Percentiles rank a stretch among this genome's conserved stretches.
Conservation (phyloP, 2,888 invertebrate species). For the Hetaerina titia region DNA sequence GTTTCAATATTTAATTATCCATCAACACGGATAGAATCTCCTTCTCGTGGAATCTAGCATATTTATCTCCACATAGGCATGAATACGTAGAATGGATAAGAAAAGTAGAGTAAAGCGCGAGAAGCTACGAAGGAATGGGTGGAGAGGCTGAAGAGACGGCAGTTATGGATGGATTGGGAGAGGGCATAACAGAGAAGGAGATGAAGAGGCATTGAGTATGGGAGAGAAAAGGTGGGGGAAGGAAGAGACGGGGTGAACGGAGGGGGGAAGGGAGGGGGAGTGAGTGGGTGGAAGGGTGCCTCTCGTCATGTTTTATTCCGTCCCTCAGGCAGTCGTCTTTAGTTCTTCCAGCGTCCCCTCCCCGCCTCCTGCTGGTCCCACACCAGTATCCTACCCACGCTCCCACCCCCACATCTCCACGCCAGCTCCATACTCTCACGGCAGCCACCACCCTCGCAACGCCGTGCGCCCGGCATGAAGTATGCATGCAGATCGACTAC, state of each 20-base stretch:
- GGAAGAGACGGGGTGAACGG: not conserved
- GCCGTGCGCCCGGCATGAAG: slow-evolving; percentile 52
- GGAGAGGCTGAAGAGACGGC: not conserved
- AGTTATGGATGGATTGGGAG: slow-evolving; percentile 53
- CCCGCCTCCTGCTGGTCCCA: not conserved
- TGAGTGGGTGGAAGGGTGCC: not conserved
- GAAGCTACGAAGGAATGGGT: not conserved
- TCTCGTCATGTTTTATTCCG: slow-evolving; percentile 65
- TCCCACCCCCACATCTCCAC: not conserved
- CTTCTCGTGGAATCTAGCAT: not conserved
- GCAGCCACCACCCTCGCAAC: not conserved
- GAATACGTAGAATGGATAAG: not conserved
- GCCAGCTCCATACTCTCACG: slow-evolving; percentile 11
- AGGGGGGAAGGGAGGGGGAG: not conserved
- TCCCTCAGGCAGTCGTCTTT: slow-evolving; percentile 64
- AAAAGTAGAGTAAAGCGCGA: not conserved
- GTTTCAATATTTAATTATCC: too few relatives aligned
- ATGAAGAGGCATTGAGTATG: slow-evolving; percentile 15
- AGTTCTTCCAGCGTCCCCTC: not conserved
- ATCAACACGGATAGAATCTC: too few relatives aligned
- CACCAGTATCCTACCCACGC: not conserved
- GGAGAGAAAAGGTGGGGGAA: not conserved
- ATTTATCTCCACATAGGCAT: not conserved
- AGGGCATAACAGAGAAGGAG: not conserved
- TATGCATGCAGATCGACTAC: slow-evolving; percentile 64